Evolutionary conservation across 2,797 vertebrate species (phyloP), one percentile per base, ranked within the genome.

Genomic region (Gymnopithys bicolor): DNA sequence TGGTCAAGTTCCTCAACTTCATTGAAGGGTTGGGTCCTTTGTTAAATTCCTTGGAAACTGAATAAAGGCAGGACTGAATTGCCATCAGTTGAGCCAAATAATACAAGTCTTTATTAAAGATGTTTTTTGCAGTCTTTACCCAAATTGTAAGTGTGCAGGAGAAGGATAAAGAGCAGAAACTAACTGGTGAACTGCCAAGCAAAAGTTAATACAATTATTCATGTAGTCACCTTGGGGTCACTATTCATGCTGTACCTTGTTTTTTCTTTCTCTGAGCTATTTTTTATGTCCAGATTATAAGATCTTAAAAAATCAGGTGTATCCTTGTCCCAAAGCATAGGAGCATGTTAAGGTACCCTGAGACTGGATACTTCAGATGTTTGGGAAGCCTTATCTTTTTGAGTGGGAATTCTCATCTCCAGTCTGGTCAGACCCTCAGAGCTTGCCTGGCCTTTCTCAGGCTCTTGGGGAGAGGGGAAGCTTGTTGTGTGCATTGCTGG

Each of bases 371-470:
- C 19, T 37, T 51, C 3, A 13, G 11, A 11, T 49, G 12, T 64
- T 56, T 84, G 88, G 46, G 41, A 78, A 56, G 32, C 53, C 37
- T 70, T 78, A 52, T 55, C 52, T 70, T 48, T 32, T 6, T 21
- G 25, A 70, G 25, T 32, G 53, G 30, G 46, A 75, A 49, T 68
- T 84, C 56, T 90, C 75, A 11, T 43, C 35, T 74, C 51, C 21
- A 32, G 13, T 13, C 62, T 58, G 43, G 37, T 74, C 69, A 84
- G 69, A 60, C 28, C 23, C 22, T 13, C 23, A 32, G 63, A 90
- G 51, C 52, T 86, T 30, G 45, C 33, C 87, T 95, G 89, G 91
- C 93, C 80, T 93, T 89, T 94, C 93, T 93, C 87, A 91, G 79
- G 92, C 90, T 83, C 90, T 85, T 43, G 76, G 83, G 37, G 52